Conservation (phyloP, 2,797 vertebrate species). For the Kryptopterus vitreolus region DNA sequence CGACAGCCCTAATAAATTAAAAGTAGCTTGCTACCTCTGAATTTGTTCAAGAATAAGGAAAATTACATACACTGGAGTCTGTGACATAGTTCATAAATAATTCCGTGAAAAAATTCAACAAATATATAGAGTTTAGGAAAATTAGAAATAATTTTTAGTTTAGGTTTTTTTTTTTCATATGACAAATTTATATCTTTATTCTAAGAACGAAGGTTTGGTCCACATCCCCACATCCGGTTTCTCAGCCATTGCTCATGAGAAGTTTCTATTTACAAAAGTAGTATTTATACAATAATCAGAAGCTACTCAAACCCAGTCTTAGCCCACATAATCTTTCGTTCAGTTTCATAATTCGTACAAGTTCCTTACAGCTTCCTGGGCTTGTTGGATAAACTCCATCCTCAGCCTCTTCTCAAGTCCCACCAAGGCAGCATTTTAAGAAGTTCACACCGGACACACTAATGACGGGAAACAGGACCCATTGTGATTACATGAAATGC, state of each 20-base stretch:
- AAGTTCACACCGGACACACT: slow-evolving; percentile 16
- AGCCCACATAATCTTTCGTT: no score
- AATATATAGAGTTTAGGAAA: no score
- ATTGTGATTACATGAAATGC: slow-evolving; percentile 22
- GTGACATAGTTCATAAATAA: no score
- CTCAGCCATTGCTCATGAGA: neutral
- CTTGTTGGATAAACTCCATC: slow-evolving; percentile 6
- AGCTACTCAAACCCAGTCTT: neutral
- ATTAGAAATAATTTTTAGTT: no score
- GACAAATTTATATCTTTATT: no score
- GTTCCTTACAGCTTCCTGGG: neutral
- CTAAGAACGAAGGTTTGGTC: neutral
- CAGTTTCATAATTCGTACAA: neutral
- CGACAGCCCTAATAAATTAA: no score
- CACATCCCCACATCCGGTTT: neutral
- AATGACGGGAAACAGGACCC: slow-evolving; percentile 8
- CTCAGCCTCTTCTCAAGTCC: no score
- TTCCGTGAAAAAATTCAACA: no score
- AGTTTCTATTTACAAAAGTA: neutral
- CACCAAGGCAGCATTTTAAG: neutral
- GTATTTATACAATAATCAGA: neutral
- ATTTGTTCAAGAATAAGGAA: no score
- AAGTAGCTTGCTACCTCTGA: no score
- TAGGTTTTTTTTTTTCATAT: no score
- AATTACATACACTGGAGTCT: no score